Percentiles rank a stretch among this genome's conserved stretches.
These are phyloP conservation scores for Hormaphis cornu DNA, from an alignment of 1,140 invertebrate genomes.

Conservation along the genomic window DNA sequence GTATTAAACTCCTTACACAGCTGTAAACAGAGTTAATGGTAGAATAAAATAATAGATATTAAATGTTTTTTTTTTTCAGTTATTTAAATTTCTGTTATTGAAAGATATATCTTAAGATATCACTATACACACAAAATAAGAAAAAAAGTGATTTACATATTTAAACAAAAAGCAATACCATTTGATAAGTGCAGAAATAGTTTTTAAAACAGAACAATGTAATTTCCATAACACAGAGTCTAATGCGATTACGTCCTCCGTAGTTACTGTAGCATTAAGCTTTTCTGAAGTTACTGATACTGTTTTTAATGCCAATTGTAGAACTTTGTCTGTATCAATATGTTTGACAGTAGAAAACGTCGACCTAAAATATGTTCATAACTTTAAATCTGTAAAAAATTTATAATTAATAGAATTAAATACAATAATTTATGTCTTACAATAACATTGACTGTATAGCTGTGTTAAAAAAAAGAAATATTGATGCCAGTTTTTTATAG, in stretches of 20 bases:
- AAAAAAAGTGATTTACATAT: neutral
- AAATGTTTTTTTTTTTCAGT: too few species aligned
- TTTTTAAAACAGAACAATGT: conserved; percentile 13
- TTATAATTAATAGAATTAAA: neutral
- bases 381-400: neutral
- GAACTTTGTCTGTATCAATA: conserved; percentile 15
- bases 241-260: conserved; percentile 7
- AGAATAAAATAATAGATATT: too few species aligned
- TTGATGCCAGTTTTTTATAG: conserved; percentile 15
- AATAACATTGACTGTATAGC: conserved; percentile 13
- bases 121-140: too few species aligned
- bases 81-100: too few species aligned
- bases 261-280: neutral
- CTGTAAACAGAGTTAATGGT: too few species aligned
- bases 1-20: conserved; percentile 14
- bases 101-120: too few species aligned
- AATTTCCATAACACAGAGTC: conserved; percentile 13
- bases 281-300: conserved; percentile 19
- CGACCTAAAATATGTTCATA: neutral
- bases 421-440: neutral
- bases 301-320: neutral
- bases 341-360: conserved; percentile 10
- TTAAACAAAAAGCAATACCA: neutral
- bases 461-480: conserved; percentile 20
- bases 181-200: conserved; percentile 23